Percentiles rank a stretch among this genome's conserved stretches.
Conservation (phyloP, 2,888 invertebrate genomes). For the Sarcophaga subvicina region DNA sequence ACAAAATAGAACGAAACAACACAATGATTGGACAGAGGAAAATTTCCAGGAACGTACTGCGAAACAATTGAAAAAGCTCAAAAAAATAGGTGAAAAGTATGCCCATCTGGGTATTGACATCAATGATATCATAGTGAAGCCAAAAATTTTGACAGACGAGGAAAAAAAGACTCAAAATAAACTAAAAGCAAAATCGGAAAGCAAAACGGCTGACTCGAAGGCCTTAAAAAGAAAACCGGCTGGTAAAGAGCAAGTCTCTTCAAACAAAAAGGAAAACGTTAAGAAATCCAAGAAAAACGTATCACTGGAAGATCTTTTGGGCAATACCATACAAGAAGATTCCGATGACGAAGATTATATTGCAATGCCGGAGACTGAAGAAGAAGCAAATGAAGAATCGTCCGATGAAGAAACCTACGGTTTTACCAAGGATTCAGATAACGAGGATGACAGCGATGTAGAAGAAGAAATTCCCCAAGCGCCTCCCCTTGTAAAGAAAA, state of each 20-base stretch:
- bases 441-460: constrained; percentile 63
- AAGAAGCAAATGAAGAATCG: constrained; percentile 62
- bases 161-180: constrained; percentile 24
- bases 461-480: constrained; percentile 40
- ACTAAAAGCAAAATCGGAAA: constrained; percentile 55
- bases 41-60: constrained; percentile 76
- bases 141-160: constrained; percentile 68
- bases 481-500: constrained; percentile 53
- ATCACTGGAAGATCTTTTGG: constrained; percentile 76
- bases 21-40: constrained; percentile 78
- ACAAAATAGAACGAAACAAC: constrained; percentile 72
- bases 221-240: constrained; percentile 40
- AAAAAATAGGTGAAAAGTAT: constrained; percentile 76
- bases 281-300: constrained; percentile 71
- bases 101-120: constrained; percentile 78
- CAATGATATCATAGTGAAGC: constrained; percentile 72
- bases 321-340: constrained; percentile 77
- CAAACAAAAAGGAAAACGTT: constrained; percentile 22
- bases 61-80: constrained; percentile 74
- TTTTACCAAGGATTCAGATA: constrained; percentile 63
- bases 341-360: constrained; percentile 78
- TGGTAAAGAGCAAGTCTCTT: constrained; percentile 12
- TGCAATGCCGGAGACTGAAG: constrained; percentile 51
- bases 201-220: constrained; percentile 31
- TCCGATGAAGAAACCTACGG: constrained; percentile 72